Base-by-base conservation (phyloP, 2,888 invertebrate species). In the Chironomus riparius region DNA sequence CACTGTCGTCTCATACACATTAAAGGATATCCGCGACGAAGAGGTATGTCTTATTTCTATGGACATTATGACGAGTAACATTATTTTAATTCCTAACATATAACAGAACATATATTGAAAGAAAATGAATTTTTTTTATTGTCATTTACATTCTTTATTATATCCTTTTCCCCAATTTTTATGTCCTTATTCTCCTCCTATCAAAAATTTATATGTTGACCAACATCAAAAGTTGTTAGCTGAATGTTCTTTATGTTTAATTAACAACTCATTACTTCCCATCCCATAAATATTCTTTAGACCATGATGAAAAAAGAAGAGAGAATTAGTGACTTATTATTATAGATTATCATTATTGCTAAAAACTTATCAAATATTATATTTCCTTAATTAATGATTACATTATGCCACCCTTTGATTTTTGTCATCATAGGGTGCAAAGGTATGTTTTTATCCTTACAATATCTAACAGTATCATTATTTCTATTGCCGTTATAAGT, bases 21-120 rank as follows among this genome's bases (percentile, higher is more conserved):
- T 97, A 38, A 97, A 96, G 84, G 97, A 97, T 84, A 94, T 97
- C 78, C 87, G 95, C 78, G 97, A 97, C 82, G 96, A 97, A 85
- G 95, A 96, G 91, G 96, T 95, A 86, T 85, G 85, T 83, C 47
- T 76, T 7, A 56, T 1, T 38, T 38, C 10, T 4, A 2, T 38
- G 10, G 4, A 38, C 6, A 6, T 6, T 38, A 38, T 10, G 7
- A 38, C 4, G 2, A 38, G 1, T 10, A 38, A 38, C 38, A 38
- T 38, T 38, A 28, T 38, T 38, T 38, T 38, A 38, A 38, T 38
- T 38, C 7, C 38, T 38, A 38, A 38, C 38, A 38, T 38, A 7
- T 10, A 38, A 38, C 38, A 38, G 38, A 38, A 38, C 38, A 38
- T 38, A 38, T 10, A 38, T 87, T 78, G 77, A 79, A 38, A 62